Evolutionary conservation across 2,888 invertebrate species (phyloP).

Genomic region (Lumbricus terrestris): DNA sequence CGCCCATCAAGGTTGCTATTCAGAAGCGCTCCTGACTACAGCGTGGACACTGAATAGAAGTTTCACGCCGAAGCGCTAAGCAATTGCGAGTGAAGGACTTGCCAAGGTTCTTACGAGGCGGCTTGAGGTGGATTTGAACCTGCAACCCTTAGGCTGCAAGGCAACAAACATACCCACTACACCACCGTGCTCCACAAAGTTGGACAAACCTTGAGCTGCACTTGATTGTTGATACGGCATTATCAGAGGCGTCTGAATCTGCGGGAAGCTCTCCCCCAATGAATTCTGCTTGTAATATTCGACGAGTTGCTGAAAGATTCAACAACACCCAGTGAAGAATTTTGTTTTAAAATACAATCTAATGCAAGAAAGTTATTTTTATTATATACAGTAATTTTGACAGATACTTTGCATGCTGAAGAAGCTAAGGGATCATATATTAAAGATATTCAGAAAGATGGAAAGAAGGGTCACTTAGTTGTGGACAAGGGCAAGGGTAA

Average conservation of each 20-base stretch:
- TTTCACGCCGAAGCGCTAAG: too few relatives aligned
- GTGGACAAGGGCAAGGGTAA: neutral
- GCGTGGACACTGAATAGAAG: too few relatives aligned
- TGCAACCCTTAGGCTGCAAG: too few relatives aligned
- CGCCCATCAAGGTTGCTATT: too few relatives aligned
- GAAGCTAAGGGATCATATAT: neutral
- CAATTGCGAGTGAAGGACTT: too few relatives aligned
- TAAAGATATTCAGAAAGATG: neutral
- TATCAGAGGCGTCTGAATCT: neutral
- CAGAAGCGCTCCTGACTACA: too few relatives aligned
- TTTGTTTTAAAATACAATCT: neutral
- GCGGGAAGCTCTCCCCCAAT: neutral
- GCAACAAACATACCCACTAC: too few relatives aligned
- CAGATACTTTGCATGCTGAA: neutral
- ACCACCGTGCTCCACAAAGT: too few relatives aligned
- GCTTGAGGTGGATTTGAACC: too few relatives aligned
- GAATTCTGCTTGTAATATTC: constrained; percentile 20
- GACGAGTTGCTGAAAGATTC: constrained; percentile 17
- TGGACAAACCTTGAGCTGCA: neutral
- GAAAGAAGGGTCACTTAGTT: neutral
- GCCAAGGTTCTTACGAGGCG: too few relatives aligned
- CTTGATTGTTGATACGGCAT: constrained; percentile 4
- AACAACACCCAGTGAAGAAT: neutral
- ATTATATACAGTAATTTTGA: too few relatives aligned
- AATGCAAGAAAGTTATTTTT: too few relatives aligned